Evolutionary conservation across 1,140 invertebrate species (phyloP), one percentile per base, ranked within the genome.

Genomic region (Paraescarpia echinospica): DNA sequence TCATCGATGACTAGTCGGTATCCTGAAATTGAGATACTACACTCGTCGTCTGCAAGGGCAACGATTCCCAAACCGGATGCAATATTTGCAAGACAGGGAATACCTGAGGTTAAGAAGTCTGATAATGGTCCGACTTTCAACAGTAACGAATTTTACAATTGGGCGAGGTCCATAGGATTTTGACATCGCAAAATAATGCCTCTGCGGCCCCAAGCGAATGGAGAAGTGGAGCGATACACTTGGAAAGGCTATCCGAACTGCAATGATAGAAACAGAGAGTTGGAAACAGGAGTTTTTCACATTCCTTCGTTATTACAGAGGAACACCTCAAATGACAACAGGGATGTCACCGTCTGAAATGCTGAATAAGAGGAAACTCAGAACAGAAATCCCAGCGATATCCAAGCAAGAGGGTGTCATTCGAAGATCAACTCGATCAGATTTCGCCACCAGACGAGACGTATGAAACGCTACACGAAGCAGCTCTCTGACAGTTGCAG

Each of bases 271-370:
- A 35, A 59, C 51, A 89, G 41, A 33, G 89, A 91, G 59, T 41
- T 94, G 92, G 92, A 93, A 93, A 93, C 92, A 93, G 91, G 92
- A 93, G 33, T 34, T 91, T 5, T 34, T 48, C 89, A 91, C 77
- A 33, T 92, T 35, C 92, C 88, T 35, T 9, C 51, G 89, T 93
- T 41, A 93, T 51, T 92, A 92, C 91, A 92, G 91, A 34, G 88
- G 35, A 41, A 93, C 92, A 22, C 33, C 91, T 8, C 91, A 51
- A 34, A 92, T 34, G 88, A 92, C 92, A 48, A 89, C 41, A 41
- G 92, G 34, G 31, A 93, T 91, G 31, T 94, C 92, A 92, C 12
- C 93, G 18, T 89, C 89, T 33, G 89, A 89, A n/a, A n/a, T n/a
- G n/a, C n/a, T n/a, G n/a, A n/a, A n/a, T n/a, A n/a, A n/a, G n/a